phyloP scores from a whole-genome alignment of 1,140 invertebrate genomes.

The Dysdera silvatica region DNA sequence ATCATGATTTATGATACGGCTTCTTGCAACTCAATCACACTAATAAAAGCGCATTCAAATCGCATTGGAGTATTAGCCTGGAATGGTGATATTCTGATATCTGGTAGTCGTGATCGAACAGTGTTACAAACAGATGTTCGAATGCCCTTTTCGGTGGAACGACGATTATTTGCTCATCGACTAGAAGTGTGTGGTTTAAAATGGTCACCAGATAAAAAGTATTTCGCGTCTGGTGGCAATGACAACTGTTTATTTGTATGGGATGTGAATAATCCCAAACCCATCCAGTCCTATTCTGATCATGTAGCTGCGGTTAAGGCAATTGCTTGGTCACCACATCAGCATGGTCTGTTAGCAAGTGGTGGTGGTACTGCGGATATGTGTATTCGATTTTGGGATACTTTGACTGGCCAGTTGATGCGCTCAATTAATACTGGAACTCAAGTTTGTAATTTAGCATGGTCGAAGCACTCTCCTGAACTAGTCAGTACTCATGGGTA shows the following conservation, averaged over 20 bases:
- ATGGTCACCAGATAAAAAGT: conserved; percentile 98
- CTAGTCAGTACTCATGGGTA: conserved; percentile 95
- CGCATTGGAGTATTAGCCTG: conserved; percentile 85
- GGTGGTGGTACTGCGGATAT: conserved; percentile 97
- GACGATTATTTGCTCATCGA: conserved; percentile 77
- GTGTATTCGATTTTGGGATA: conserved; percentile 99
- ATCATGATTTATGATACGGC: conserved; percentile 97
- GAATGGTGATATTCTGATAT: conserved; percentile 95
- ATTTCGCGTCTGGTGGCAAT: conserved; percentile 96
- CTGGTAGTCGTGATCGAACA: conserved; percentile 86
- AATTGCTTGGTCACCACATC: conserved; percentile 99
- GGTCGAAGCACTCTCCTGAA: conserved; percentile 98
- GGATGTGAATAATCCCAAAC: conserved; percentile 80
- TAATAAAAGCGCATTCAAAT: conserved; percentile 84
- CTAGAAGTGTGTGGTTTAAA: conserved; percentile 99
- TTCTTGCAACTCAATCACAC: conserved; percentile 84
- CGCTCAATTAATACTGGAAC: conserved; percentile 97
- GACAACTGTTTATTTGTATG: conserved; percentile 98
- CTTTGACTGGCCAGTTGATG: conserved; percentile 94
- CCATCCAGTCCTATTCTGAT: conserved; percentile 93
- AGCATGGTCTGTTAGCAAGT: conserved; percentile 92
- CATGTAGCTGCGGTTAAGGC: conserved; percentile 98
- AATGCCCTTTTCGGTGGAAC: conserved; percentile 67
- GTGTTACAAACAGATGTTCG: conserved; percentile 93
- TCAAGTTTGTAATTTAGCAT: conserved; percentile 96